Conservation (phyloP, 2,113 vertebrate genomes). For the Sula dactylatra region DNA sequence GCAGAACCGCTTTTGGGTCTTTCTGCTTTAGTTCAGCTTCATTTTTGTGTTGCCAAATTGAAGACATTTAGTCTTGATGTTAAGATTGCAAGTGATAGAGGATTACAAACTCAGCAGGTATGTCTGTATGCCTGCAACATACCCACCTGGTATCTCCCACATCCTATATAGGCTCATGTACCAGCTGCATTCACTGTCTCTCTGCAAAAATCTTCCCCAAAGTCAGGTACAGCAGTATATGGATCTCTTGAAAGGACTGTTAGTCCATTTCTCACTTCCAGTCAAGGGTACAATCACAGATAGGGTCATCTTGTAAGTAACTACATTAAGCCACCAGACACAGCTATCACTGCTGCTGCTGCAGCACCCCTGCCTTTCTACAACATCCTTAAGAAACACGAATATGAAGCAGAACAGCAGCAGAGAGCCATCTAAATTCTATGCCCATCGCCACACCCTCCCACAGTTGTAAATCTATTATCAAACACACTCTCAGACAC, state of each 20-base stretch:
- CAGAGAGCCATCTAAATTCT: not conserved
- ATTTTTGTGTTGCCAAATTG: not conserved
- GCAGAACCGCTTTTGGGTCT: not conserved
- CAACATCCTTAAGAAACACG: not conserved
- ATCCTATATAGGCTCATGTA: fast-evolving
- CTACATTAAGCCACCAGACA: not conserved
- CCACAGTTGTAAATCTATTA: slow-evolving; percentile 31
- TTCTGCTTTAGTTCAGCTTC: not conserved
- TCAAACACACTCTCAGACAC: not conserved
- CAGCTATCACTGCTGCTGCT: not conserved
- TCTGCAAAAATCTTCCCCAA: not conserved
- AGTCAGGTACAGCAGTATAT: not conserved
- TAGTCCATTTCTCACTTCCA: not conserved
- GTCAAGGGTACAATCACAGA: not conserved
- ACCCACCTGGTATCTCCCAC: not conserved
- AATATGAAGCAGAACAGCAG: not conserved
- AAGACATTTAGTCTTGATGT: not conserved
- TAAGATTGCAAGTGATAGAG: fast-evolving
- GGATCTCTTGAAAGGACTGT: not conserved
- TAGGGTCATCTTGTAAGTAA: not conserved
- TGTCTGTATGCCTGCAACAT: not conserved
- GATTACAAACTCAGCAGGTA: not conserved
- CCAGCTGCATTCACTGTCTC: not conserved
- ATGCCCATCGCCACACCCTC: not conserved
- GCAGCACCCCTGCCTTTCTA: not conserved